Base-by-base conservation (phyloP, 2,888 invertebrate genomes). In the Volucella inanis region DNA sequence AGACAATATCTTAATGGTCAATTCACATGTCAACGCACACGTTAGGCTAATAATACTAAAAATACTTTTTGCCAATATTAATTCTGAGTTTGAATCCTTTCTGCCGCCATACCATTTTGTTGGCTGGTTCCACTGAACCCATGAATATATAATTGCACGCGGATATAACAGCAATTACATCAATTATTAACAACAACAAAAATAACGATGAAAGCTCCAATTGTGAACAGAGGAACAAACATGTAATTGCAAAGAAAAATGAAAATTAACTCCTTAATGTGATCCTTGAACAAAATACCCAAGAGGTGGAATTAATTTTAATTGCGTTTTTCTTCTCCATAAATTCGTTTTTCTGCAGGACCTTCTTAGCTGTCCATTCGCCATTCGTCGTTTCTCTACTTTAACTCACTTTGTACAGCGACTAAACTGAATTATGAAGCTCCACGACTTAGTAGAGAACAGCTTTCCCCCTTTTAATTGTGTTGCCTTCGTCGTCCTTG, bases 221-320 rank as follows among this genome's bases (percentile, higher is more conserved):
- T 79, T 79, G 57, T 72, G 52, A 65, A 38, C 65, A 31, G 31
- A 59, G 49, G 49, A 79, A 64, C 61, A 79, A 79, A 71, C 61
- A 55, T 79, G 50, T 72, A 65, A 79, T 79, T 79, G 79, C 71
- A 61, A 80, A 72, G 57, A 57, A 72, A 72, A 72, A 72, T 72
- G 61, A 62, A 64, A 74, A 74, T 74, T 74, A 74, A 74, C 74
- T 74, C 64, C 74, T 78, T 78, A 78, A 78, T 78, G 77, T 62
- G 62, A 74, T 80, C 74, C 74, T 68, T 80, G 62, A 55, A 80
- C 62, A 80, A 80, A 80, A 55, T n/a, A 41, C 55, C 41, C 38
- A n/a, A 22, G 67, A 62, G 80, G 62, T 41, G 61, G 80, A 74
- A 80, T 80, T 74, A 74, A 80, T 80, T 80, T 80, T 74, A 80